Base-by-base conservation (phyloP, 2,888 invertebrate species). In the Meteorus colon region DNA sequence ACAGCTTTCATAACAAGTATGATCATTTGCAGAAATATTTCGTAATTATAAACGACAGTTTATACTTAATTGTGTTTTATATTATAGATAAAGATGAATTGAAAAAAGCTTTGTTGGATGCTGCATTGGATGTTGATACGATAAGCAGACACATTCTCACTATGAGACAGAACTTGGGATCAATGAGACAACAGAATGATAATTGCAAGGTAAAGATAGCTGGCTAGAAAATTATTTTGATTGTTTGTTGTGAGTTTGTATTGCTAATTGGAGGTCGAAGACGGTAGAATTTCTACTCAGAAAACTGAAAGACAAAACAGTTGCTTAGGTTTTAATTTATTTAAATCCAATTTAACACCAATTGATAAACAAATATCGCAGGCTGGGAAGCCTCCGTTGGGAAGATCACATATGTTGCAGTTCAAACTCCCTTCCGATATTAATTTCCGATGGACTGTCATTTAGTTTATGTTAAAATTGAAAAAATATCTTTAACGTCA, bases 1-100 rank as follows among this genome's bases (percentile, higher is more conserved):
- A 84, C 86, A 16, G 60, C 71, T 51, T 73, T 86, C 1, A 72
- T 86, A 48, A 76, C 74, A 74, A 74, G 87, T 87, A 81, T 59
- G 41, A 41, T 41, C 8, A 12, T 12, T 12, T 10, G 0, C 8
- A 41, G 1, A 12, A 76, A 77, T 24, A 48, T 19, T 34, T 34
- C 67, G 41, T 65, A 4, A 66, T 63, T 70, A 31, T 51, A 19
- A 51, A 19, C 24, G 24, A 63, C 8, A 12, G 6, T 12, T 12
- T 41, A 41, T 41, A 12, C 4, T 4, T 34, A 34, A 62, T 12
- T 73, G 62, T 19, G 1, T 63, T 67, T 74, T 59, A n/a, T 67
- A 72, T 0, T 12, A 8, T 19, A 87, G 87, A 81, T 78, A 84
- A 82, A 75, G 63, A 76, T 4, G 73, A 65, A 59, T 37, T 85